Conservation (phyloP, 2,113 vertebrate species). For the Mormyrus lacerda region DNA sequence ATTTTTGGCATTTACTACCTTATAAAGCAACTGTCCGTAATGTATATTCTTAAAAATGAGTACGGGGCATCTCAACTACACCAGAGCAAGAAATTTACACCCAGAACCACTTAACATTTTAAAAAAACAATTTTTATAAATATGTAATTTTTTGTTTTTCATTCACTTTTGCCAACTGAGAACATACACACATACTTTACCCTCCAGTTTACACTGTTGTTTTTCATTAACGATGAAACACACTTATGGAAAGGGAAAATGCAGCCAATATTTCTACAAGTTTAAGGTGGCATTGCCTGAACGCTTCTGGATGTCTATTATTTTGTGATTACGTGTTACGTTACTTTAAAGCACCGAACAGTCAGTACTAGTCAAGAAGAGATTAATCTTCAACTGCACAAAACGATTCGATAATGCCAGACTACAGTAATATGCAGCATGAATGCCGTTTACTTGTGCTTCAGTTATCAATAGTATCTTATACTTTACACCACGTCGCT, state of each 20-base stretch:
- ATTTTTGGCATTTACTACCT: not conserved
- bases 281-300: not conserved
- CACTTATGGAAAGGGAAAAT: not conserved
- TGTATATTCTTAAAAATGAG: not conserved
- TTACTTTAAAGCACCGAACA: not conserved
- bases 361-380: not conserved
- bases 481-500: not conserved
- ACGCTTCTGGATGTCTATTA: not conserved
- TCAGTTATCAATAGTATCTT: not conserved
- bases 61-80: not conserved
- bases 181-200: not conserved
- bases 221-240: not conserved
- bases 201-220: not conserved
- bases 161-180: not conserved
- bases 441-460: not conserved
- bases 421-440: not conserved
- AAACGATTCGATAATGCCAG: not conserved
- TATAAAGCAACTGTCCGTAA: not conserved
- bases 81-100: not conserved
- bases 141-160: not conserved
- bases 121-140: not conserved
- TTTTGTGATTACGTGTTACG: not conserved
- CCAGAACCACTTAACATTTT: not conserved
- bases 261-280: not conserved
- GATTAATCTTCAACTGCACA: not conserved